Conservation (phyloP, 1,140 invertebrate genomes). For the Drosophila nannoptera region DNA sequence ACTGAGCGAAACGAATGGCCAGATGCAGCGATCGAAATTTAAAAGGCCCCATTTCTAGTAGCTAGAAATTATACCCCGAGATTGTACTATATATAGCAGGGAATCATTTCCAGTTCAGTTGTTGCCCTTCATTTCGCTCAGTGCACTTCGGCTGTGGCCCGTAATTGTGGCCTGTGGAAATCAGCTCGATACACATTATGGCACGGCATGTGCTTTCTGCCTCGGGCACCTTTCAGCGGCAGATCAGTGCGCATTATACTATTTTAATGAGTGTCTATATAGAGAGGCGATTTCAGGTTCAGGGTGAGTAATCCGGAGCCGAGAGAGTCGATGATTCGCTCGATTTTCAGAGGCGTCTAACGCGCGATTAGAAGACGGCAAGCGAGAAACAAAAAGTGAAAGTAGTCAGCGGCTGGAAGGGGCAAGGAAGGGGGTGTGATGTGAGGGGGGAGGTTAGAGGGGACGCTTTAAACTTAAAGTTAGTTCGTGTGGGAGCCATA, state of each 20-base stretch:
- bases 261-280: slow-evolving; percentile 21
- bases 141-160: slow-evolving; percentile 11
- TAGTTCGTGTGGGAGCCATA: slow-evolving; percentile 31
- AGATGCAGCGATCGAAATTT: background rate
- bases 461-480: slow-evolving; percentile 17
- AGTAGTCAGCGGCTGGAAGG: no score
- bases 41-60: background rate
- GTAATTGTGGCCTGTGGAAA: slow-evolving; percentile 13
- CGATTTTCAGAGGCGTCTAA: slow-evolving; percentile 51
- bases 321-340: slow-evolving; percentile 50
- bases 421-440: no score
- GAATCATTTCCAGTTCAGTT: no score
- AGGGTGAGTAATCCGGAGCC: slow-evolving; percentile 61
- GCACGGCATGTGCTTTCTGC: slow-evolving; percentile 1
- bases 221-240: slow-evolving; percentile 38
- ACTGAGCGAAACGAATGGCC: slow-evolving; percentile 11
- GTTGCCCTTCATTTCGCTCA: slow-evolving; percentile 20
- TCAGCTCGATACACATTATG: slow-evolving; percentile 5
- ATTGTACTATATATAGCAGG: no score
- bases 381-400: slow-evolving; percentile 69
- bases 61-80: no score
- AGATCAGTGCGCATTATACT: slow-evolving; percentile 33
- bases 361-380: slow-evolving; percentile 27
- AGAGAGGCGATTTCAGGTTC: slow-evolving; percentile 55
- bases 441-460: no score